Evolutionary conservation across 2,797 vertebrate species (phyloP).

Genomic region (Anolis apletophallus): DNA sequence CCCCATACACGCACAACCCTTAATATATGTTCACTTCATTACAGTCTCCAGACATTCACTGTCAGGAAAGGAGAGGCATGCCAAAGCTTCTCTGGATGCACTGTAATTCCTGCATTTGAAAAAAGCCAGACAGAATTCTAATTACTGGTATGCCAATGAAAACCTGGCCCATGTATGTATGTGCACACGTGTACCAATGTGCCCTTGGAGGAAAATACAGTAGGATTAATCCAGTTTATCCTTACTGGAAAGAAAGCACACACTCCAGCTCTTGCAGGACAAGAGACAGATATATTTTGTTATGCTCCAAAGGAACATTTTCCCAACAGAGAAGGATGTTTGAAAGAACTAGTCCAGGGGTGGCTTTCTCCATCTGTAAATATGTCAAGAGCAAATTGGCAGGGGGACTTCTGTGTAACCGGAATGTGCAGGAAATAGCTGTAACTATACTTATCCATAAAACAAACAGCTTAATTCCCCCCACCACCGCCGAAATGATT

Average conservation of each 20-base stretch:
- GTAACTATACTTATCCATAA: conserved; percentile 55
- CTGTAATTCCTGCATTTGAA: conserved; percentile 48
- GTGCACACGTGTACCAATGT: neutral
- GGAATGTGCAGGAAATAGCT: conserved; percentile 75
- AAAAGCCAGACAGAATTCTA: conserved; percentile 47
- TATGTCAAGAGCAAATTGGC: conserved; percentile 68
- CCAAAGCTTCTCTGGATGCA: conserved; percentile 19
- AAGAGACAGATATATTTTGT: conserved; percentile 48
- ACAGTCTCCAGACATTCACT: conserved; percentile 57
- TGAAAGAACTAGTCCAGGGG: conserved; percentile 67
- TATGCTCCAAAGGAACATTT: conserved; percentile 63
- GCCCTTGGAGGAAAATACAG: neutral
- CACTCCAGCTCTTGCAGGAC: conserved; percentile 47
- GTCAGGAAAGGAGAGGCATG: conserved; percentile 45
- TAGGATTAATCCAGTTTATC: conserved; percentile 56
- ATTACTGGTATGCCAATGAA: conserved; percentile 47
- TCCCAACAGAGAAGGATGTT: conserved; percentile 55
- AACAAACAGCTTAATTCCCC: conserved; percentile 50
- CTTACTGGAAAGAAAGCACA: conserved; percentile 44
- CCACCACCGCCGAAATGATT: conserved; percentile 18
- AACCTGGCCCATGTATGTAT: neutral
- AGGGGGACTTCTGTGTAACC: conserved; percentile 46
- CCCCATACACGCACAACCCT: neutral
- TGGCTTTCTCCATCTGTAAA: conserved; percentile 67
- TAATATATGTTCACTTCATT: conserved; percentile 38